phyloP scores from a whole-genome alignment of 2,797 vertebrate genomes.

The Tinamus major region DNA sequence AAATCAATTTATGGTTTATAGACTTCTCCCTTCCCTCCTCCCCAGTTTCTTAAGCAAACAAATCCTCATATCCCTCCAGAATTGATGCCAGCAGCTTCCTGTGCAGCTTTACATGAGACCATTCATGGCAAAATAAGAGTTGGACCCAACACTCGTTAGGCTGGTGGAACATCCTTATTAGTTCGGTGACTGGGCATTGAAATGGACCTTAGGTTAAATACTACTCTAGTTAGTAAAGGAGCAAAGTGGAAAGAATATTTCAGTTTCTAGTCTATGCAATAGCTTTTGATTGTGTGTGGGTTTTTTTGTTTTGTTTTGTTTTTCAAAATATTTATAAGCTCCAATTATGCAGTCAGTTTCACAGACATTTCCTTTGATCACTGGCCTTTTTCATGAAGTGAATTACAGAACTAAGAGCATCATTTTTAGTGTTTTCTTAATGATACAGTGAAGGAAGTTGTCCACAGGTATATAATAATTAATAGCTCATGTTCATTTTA shows the following conservation, averaged over 20 bases:
- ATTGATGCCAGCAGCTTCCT: neutral
- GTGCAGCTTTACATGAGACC: neutral
- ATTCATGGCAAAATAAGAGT: neutral
- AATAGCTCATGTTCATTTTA: neutral
- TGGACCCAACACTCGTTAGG: neutral
- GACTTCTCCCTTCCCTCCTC: too few species aligned
- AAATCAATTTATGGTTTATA: neutral
- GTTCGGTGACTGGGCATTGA: neutral
- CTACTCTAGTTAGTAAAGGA: neutral
- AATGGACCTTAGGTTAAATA: neutral
- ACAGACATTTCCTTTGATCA: neutral
- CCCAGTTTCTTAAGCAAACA: neutral
- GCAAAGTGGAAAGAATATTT: neutral
- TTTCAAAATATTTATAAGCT: neutral
- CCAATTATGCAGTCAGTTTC: accelerated
- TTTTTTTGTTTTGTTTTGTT: constrained; percentile 8
- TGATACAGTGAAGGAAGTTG: neutral
- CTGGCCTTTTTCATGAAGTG: neutral
- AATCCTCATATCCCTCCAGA: neutral
- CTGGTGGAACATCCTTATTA: neutral
- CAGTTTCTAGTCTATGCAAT: neutral
- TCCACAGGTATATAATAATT: neutral
- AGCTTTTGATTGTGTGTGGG: neutral
- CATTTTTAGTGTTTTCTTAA: neutral
- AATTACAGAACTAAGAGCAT: neutral